Base-by-base conservation (phyloP, 1,140 invertebrate species). In the Yoshiicerus persimilis region DNA sequence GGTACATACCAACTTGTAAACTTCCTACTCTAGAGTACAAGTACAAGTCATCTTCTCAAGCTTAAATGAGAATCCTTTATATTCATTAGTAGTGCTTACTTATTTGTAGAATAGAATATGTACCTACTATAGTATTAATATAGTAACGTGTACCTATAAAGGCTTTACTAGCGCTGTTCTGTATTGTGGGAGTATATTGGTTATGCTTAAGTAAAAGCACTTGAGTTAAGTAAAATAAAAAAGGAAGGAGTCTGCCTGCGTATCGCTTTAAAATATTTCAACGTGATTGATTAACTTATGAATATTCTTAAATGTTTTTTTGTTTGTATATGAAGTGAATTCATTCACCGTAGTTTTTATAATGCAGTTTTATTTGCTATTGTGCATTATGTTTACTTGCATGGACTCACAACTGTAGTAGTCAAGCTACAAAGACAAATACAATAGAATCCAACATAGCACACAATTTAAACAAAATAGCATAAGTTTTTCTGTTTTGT, bases 291-390 rank as follows among this genome's bases (percentile, higher is more conserved):
- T 86, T 86, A 86, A 86, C 84, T 86, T 86, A 86, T 86, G 84
- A 86, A 86, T 86, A 86, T 86, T 86, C 84, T 86, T 41, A 86
- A 86, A 86, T 34, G 84, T 66, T 86, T 86, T 86, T 86, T 86
- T 10, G 1, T n/a, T 30, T 62, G 16, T 20, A 4, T 56, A 56
- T n/a, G 16, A 56, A 34, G 34, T 80, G 32, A 38, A 80, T 80
- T 80, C 56, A 86, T 66, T 86, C 84, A 86, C 30, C 30, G 25
- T 47, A n/a, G 34, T 84, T 84, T 84, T 39, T 84, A 25, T 84
- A 13, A 47, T 16, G 80, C 27, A 56, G 23, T 86, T 86, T 86
- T 80, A 80, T 80, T 80, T 38, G 30, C 75, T 32, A 80, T 80
- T 80, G 75, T 80, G 75, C 34, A 38, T 25, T 66, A 66, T 77